Percentiles rank a stretch among this genome's conserved stretches.
Evolutionary conservation across 2,888 invertebrate species (phyloP).

Genomic region (Digitonthophagus gazella): DNA sequence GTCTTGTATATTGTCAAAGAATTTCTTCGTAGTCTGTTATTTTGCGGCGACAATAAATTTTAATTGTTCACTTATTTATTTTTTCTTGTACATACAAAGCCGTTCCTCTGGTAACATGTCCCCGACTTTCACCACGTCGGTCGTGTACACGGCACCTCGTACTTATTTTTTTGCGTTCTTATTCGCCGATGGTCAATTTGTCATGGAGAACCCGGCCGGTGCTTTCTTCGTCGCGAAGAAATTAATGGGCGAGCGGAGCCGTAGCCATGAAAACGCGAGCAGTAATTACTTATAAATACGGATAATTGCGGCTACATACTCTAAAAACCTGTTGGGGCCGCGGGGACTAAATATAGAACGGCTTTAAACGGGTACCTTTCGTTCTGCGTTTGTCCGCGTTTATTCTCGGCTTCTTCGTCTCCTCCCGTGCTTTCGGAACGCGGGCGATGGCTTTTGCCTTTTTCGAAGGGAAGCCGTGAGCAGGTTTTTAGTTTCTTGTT

Average conservation of each 20-base stretch:
- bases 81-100: not conserved
- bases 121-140: not conserved
- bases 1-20: too few relatives aligned
- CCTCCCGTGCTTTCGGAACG: not conserved
- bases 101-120: not conserved
- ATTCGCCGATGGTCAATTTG: not conserved
- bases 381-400: conserved; percentile 2
- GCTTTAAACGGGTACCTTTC: conserved; percentile 14
- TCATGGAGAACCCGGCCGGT: not conserved
- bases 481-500: conserved; percentile 1
- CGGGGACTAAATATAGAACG: conserved; percentile 28
- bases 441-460: not conserved
- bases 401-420: not conserved
- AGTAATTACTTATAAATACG: conserved; percentile 28
- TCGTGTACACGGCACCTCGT: not conserved
- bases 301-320: conserved; percentile 26
- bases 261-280: not conserved
- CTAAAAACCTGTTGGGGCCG: conserved; percentile 27
- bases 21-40: too few relatives aligned
- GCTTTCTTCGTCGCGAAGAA: conserved; percentile 1
- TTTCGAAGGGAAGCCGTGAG: not conserved
- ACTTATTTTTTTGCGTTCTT: not conserved
- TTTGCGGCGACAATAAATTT: not conserved
- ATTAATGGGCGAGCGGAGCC: not conserved
- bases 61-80: not conserved